Base-by-base conservation (phyloP, 1,140 invertebrate species). In the Drosophila simulans region DNA sequence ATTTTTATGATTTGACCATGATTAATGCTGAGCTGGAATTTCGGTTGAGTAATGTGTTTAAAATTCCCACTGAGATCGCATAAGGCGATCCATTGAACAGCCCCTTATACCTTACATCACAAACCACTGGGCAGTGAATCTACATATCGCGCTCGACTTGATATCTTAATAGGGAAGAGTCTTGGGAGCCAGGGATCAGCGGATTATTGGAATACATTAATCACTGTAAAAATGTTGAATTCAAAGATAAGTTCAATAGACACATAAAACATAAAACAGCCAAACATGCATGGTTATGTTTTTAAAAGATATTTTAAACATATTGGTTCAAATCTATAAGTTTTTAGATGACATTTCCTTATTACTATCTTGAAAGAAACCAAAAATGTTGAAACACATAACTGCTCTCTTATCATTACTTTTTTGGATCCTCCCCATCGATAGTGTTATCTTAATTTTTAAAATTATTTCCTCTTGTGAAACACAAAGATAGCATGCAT, bases 401-500 rank as follows among this genome's bases (percentile, higher is more conserved):
- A 22, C 20, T 22, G 20, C 27, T 2, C 1, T 31, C 27, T 31
- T 31, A 31, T 2, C 8, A 31, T 8, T 31, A 10, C 31, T 10
- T 31, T 31, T 20, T n/a, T n/a, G 5, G n/a, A 10, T n/a, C 1
- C 5, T 7, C 11, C 13, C 8, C 13, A 27, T 2, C 5, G 15
- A 22, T 5, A 22, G 8, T 1, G 17, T 11, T 4, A 25, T 0
- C 34, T 65, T 51, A 60, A 86, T 70, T 64, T 34, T 35, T 27
- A 77, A 85, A 57, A 75, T 62, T 51, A 88, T 75, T 85, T 86
- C 78, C 83, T 71, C 60, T 86, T 88, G 58, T 68, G 59, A 35
- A 85, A 82, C 54, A 77, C n/a, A 1, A 46, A 49, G 34, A 27
- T 57, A 69, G 56, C 42, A 35, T 52, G 34, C 54, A 46, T 35